A percentile compares a stretch with the other conserved stretches of the same genome.
Conservation (phyloP, 2,113 vertebrate genomes). For the Caretta caretta region DNA sequence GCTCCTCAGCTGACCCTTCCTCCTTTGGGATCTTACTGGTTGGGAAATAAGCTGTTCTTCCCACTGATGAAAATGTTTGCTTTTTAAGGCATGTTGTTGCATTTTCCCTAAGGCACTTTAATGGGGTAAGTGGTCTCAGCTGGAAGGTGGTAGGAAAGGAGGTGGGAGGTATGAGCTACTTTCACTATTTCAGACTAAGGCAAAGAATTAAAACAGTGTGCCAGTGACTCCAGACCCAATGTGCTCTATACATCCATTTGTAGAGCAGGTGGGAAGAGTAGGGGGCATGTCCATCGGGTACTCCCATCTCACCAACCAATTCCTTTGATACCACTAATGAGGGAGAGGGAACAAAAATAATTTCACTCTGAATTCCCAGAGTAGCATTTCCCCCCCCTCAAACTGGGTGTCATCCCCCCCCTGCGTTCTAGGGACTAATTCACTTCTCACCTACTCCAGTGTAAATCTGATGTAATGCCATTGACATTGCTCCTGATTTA, state of each 20-base stretch:
- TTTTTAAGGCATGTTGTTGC: slow-evolving; percentile 57
- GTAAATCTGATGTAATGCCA: background rate
- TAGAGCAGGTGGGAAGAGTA: background rate
- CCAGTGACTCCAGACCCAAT: slow-evolving; percentile 2
- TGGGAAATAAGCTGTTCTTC: slow-evolving; percentile 4
- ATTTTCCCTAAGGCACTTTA: slow-evolving; percentile 74
- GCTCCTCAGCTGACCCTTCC: background rate
- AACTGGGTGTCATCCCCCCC: background rate
- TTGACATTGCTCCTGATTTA: slow-evolving; percentile 6
- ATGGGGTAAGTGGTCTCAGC: slow-evolving; percentile 2
- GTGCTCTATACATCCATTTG: fast-evolving
- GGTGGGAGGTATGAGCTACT: slow-evolving; percentile 27
- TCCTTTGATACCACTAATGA: background rate
- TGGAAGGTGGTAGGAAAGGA: slow-evolving; percentile 23
- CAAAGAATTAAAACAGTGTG: background rate
- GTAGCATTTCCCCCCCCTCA: background rate
- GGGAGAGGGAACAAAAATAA: background rate
- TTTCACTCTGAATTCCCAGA: background rate
- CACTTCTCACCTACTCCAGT: background rate
- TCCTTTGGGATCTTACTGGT: slow-evolving; percentile 1
- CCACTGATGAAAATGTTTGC: slow-evolving; percentile 21
- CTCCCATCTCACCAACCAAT: background rate
- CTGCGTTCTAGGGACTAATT: background rate
- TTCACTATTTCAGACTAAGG: slow-evolving; percentile 34
- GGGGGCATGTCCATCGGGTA: background rate